Conservation (phyloP, 2,888 invertebrate species). For the Strigamia crassipes region DNA sequence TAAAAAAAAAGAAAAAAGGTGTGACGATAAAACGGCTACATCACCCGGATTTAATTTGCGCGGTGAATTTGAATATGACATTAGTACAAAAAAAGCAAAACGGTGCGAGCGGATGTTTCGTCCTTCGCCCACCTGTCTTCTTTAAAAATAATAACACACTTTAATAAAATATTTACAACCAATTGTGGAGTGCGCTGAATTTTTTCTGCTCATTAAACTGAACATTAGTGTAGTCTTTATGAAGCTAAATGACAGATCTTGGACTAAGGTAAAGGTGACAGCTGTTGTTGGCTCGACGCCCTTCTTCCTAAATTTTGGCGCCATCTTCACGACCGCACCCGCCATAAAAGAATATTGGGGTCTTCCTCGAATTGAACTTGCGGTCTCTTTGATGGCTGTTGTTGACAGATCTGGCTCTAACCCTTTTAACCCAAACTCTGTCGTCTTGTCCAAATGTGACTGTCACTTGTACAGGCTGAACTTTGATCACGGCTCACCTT, state of each 20-base stretch:
- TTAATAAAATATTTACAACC: too few relatives aligned
- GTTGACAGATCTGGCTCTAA: slow-evolving; percentile 12
- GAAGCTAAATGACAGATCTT: slow-evolving; percentile 25
- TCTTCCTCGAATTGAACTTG: slow-evolving; percentile 2
- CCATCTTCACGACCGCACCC: slow-evolving; percentile 17
- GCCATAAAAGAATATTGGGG: slow-evolving; percentile 22
- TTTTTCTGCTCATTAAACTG: too few relatives aligned
- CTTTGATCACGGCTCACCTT: not conserved
- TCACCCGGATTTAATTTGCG: not conserved
- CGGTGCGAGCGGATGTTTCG: too few relatives aligned
- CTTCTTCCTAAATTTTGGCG: not conserved
- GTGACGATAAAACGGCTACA: too few relatives aligned
- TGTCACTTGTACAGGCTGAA: not conserved
- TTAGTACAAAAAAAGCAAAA: too few relatives aligned
- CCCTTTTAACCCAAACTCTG: slow-evolving; percentile 2
- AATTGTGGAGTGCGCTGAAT: too few relatives aligned
- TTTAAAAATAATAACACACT: too few relatives aligned
- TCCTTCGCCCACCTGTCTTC: too few relatives aligned
- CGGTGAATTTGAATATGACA: too few relatives aligned
- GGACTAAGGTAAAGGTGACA: slow-evolving; percentile 5
- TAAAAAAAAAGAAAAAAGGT: too few relatives aligned
- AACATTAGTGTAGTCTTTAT: not conserved
- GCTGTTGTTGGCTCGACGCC: slow-evolving; percentile 2
- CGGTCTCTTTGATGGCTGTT: slow-evolving; percentile 22
- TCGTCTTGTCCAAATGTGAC: not conserved